Percentiles rank a stretch among this genome's conserved stretches.
Evolutionary conservation across 2,888 invertebrate species (phyloP).

Genomic region (Aelia acuminata): DNA sequence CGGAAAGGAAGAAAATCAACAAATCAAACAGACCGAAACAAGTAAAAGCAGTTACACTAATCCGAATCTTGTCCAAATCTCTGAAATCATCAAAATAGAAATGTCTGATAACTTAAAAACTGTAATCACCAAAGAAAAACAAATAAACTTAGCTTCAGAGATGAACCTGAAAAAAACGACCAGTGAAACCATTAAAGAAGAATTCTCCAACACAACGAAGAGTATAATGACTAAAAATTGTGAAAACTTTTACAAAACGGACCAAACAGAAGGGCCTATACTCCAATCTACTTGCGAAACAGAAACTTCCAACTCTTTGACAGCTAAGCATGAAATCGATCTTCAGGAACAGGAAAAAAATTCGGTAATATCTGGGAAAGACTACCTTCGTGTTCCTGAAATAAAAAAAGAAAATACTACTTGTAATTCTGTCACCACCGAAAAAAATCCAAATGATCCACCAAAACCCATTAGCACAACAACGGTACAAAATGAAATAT

Average conservation of each 20-base stretch:
- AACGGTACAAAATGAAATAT: background rate
- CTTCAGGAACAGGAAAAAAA: background rate
- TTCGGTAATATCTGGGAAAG: background rate
- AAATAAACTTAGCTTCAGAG: slow-evolving; percentile 60
- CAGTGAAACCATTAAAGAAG: slow-evolving; percentile 56
- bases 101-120: slow-evolving; percentile 63
- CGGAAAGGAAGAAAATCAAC: slow-evolving; percentile 26
- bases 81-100: slow-evolving; percentile 64
- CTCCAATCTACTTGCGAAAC: background rate
- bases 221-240: slow-evolving; percentile 44
- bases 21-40: slow-evolving; percentile 13
- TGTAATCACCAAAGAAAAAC: slow-evolving; percentile 64
- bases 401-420: background rate
- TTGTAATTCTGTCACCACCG: background rate
- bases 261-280: slow-evolving; percentile 3
- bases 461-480: background rate
- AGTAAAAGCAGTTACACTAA: background rate
- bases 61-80: slow-evolving; percentile 61
- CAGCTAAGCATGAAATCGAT: background rate
- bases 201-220: slow-evolving; percentile 51
- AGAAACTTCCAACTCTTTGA: background rate
- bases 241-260: slow-evolving; percentile 7
- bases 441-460: background rate
- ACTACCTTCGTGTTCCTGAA: background rate
- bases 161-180: slow-evolving; percentile 7